Conservation (phyloP, 2,888 invertebrate species). For the Philonicus albiceps region DNA sequence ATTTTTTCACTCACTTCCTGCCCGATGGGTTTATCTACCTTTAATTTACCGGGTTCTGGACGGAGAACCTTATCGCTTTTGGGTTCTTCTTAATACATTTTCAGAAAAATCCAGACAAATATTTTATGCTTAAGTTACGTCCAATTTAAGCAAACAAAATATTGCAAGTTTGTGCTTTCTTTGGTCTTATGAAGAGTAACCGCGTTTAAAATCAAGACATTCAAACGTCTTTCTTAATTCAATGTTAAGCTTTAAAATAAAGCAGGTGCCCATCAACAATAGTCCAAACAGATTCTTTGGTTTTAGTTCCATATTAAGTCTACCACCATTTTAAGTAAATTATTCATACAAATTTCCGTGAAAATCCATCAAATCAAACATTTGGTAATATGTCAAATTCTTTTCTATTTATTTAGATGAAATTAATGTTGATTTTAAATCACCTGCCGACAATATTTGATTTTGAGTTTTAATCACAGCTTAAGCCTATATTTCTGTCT, state of each 20-base stretch:
- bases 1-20: conserved; percentile 11
- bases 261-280: background rate
- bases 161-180: background rate
- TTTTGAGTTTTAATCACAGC: background rate
- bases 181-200: background rate
- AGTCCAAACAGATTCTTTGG: too few relatives aligned
- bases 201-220: too few relatives aligned
- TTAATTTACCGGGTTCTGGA: background rate
- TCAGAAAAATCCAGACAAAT: background rate
- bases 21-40: background rate
- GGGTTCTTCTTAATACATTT: background rate
- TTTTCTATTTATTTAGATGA: too few relatives aligned
- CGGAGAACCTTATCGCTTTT: background rate
- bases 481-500: background rate
- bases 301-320: too few relatives aligned
- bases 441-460: too few relatives aligned
- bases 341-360: too few relatives aligned
- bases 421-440: too few relatives aligned
- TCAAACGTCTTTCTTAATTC: too few relatives aligned
- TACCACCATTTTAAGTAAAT: too few relatives aligned
- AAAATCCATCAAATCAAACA: too few relatives aligned
- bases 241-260: background rate
- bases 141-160: background rate
- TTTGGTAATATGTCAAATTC: too few relatives aligned
- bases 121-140: background rate